Conservation (phyloP, 2,888 invertebrate genomes). For the Lysandra coridon region DNA sequence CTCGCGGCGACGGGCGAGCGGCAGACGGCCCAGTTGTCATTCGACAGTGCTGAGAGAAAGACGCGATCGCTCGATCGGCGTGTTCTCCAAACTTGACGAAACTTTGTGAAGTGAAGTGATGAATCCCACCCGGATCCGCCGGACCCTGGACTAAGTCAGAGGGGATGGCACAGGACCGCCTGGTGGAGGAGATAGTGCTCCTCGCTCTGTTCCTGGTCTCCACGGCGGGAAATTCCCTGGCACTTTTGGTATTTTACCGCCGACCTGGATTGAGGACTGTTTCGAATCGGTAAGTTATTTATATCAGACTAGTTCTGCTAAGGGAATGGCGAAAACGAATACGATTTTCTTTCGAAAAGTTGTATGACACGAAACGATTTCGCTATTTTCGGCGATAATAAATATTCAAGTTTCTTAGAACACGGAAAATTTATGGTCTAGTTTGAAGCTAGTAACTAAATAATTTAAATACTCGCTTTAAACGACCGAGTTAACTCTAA, state of each 20-base stretch:
- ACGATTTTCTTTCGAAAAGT: background rate
- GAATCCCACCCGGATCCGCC: slow-evolving; percentile 68
- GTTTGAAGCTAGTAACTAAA: background rate
- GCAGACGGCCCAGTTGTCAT: slow-evolving; percentile 63
- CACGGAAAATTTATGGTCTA: background rate
- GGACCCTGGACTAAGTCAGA: slow-evolving; percentile 74
- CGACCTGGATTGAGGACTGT: slow-evolving; percentile 87
- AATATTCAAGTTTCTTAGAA: background rate
- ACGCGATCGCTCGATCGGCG: slow-evolving; percentile 69
- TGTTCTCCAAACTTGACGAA: slow-evolving; percentile 78
- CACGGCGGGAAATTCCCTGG: slow-evolving; percentile 85
- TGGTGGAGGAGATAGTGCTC: slow-evolving; percentile 74
- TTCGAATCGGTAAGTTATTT: slow-evolving; percentile 85
- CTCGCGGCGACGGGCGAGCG: slow-evolving; percentile 38
- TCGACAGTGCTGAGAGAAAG: slow-evolving; percentile 72
- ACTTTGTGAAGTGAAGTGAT: slow-evolving; percentile 73
- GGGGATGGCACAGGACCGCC: slow-evolving; percentile 74
- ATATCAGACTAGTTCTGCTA: slow-evolving; percentile 33
- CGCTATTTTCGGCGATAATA: background rate
- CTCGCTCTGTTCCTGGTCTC: slow-evolving; percentile 82
- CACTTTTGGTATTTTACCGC: slow-evolving; percentile 87
- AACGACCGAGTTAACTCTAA: background rate
- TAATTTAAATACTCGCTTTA: background rate
- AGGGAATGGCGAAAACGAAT: slow-evolving; percentile 10
- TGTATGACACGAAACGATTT: background rate